phyloP scores from a whole-genome alignment of 2,113 vertebrate species.

The Paracanthobrama guichenoti region DNA sequence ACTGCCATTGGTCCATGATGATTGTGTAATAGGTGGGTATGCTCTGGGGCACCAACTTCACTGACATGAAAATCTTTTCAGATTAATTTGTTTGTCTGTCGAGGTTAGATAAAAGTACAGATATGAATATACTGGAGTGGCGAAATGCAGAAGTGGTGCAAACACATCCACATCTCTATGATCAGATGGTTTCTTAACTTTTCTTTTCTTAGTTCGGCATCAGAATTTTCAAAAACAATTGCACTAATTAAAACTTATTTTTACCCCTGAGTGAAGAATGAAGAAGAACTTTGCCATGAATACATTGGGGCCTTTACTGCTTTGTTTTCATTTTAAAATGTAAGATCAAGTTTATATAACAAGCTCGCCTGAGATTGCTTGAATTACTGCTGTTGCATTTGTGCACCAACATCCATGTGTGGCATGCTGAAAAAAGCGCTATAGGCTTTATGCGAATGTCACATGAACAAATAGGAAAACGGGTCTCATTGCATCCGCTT shows the following conservation, averaged over 20 bases:
- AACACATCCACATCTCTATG: background rate
- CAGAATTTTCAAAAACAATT: background rate
- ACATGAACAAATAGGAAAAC: no score
- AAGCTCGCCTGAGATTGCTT: background rate
- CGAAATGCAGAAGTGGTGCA: no score
- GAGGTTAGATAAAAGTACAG: no score
- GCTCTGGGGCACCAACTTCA: no score
- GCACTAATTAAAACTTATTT: no score
- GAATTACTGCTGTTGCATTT: slow-evolving; percentile 1
- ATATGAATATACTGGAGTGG: no score
- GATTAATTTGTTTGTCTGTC: no score
- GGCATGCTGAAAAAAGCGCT: background rate
- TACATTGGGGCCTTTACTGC: background rate
- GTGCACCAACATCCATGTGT: background rate
- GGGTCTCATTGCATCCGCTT: no score
- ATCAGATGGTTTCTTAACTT: background rate
- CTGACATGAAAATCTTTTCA: no score
- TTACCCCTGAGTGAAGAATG: background rate
- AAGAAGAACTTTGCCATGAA: background rate
- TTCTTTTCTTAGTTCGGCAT: background rate
- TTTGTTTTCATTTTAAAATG: background rate
- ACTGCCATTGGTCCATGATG: no score
- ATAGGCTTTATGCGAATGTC: no score
- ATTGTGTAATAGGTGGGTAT: no score
- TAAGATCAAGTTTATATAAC: background rate